Evolutionary conservation across 2,797 vertebrate species (phyloP), one percentile per base, ranked within the genome.

Genomic region (Epinephelus awoara): DNA sequence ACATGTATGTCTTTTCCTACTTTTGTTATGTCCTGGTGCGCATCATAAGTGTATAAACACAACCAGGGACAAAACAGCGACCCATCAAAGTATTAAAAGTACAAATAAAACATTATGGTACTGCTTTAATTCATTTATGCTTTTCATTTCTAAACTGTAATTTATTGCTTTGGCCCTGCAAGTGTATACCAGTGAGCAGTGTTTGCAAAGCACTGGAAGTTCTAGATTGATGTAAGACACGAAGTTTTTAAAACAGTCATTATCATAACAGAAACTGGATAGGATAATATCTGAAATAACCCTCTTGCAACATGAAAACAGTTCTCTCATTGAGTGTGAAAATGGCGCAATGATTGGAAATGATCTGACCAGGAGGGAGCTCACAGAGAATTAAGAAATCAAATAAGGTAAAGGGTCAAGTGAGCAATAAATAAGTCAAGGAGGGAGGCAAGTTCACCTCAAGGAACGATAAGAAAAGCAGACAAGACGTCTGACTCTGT

Each of bases 361-460:
- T 40, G 0, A 74, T 25, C 18, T 17, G 3, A 74, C 23, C 9
- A 49, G 25, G n/a, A 44, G 5, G 50, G 25, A 67, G 49, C 21
- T 34, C 15, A 80, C 23, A 10, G 19, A 64, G 46, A 69, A 69
- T 49, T 65, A 72, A 72, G 47, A 62, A 78, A 80, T 79, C 49
- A 29, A 65, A 23, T 49, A 19, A 54, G n/a, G 57, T 64, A 56
- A 78, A 73, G 55, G 76, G 79, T 82, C 80, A 76, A 82, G 67
- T 73, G n/a, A 61, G 58, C 5, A 56, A 81, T 82, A 75, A 75
- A 80, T 75, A 85, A 80, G 78, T 83, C 46, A 88, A 67, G 73
- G 54, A 61, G 70, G 34, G 34, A 75, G 73, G 67, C 15, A 50
- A 62, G 73, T 51, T 42, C 17, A 74, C 62, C 38, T 59, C 44